Evolutionary conservation across 2,888 invertebrate species (phyloP).

Genomic region (Hydrotaea diabolus): DNA sequence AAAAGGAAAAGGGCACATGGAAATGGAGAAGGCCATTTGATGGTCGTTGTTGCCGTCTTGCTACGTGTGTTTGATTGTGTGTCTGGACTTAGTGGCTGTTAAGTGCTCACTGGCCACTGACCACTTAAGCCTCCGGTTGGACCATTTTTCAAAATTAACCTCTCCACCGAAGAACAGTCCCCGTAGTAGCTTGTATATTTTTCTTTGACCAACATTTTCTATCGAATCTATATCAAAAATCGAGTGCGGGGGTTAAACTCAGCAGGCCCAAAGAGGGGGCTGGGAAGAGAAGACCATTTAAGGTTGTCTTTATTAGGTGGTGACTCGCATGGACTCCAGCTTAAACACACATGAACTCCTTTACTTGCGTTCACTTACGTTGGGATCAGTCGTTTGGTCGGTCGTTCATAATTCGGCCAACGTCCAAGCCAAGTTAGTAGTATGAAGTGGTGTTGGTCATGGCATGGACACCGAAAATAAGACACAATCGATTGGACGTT

Average conservation of each 20-base stretch:
- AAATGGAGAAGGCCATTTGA: constrained; percentile 58
- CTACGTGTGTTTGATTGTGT: not conserved
- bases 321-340: not conserved
- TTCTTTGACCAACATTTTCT: not conserved
- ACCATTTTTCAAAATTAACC: constrained; percentile 5
- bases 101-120: constrained; percentile 10
- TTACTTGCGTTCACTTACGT: not conserved
- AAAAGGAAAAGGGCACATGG: constrained; percentile 40
- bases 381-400: too few species aligned
- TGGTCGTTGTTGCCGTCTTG: constrained; percentile 27
- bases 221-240: constrained; percentile 26
- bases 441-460: constrained; percentile 3
- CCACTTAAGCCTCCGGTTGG: constrained; percentile 6
- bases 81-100: constrained; percentile 2
- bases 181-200: too few species aligned
- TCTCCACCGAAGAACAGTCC: constrained; percentile 2
- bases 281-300: too few species aligned
- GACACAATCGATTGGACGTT: constrained; percentile 18
- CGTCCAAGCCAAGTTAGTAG: not conserved
- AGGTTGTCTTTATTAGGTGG: constrained; percentile 22
- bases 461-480: not conserved
- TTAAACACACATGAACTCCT: not conserved
- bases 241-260: constrained; percentile 5
- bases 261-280: not conserved
- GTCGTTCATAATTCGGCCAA: not conserved